Percentiles rank a stretch among this genome's conserved stretches.
Evolutionary conservation across 2,113 vertebrate species (phyloP).

Genomic region (Eleginops maclovinus): DNA sequence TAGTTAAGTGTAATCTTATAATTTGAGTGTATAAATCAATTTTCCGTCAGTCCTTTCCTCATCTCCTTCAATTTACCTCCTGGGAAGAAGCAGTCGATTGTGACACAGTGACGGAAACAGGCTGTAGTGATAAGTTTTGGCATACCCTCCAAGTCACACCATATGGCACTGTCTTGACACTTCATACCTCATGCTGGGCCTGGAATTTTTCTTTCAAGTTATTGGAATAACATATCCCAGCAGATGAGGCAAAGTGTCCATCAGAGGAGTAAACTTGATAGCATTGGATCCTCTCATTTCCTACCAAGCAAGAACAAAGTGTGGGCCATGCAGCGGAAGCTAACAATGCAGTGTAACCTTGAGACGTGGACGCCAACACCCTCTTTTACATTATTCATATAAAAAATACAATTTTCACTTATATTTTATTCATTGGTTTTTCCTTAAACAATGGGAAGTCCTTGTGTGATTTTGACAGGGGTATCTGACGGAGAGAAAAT

Average conservation of each 20-base stretch:
- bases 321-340: constrained; percentile 41
- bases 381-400: constrained; percentile 85
- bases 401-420: constrained; percentile 80
- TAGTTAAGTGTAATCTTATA: constrained; percentile 42
- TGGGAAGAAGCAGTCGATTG: constrained; percentile 33
- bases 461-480: constrained; percentile 64
- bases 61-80: constrained; percentile 42
- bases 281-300: constrained; percentile 69
- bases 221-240: constrained; percentile 50
- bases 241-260: constrained; percentile 61
- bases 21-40: constrained; percentile 35
- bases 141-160: constrained; percentile 34
- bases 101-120: constrained; percentile 46
- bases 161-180: constrained; percentile 58
- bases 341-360: constrained; percentile 78
- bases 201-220: constrained; percentile 50
- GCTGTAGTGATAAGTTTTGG: constrained; percentile 59
- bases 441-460: constrained; percentile 77
- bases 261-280: constrained; percentile 63
- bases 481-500: constrained; percentile 63
- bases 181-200: constrained; percentile 54
- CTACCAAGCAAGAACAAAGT: constrained; percentile 75
- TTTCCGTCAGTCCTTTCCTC: constrained; percentile 26
- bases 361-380: constrained; percentile 74
- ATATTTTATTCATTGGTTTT: constrained; percentile 86